Evolutionary conservation across 2,113 vertebrate genomes (phyloP).

Genomic region (Synchiropus splendidus): DNA sequence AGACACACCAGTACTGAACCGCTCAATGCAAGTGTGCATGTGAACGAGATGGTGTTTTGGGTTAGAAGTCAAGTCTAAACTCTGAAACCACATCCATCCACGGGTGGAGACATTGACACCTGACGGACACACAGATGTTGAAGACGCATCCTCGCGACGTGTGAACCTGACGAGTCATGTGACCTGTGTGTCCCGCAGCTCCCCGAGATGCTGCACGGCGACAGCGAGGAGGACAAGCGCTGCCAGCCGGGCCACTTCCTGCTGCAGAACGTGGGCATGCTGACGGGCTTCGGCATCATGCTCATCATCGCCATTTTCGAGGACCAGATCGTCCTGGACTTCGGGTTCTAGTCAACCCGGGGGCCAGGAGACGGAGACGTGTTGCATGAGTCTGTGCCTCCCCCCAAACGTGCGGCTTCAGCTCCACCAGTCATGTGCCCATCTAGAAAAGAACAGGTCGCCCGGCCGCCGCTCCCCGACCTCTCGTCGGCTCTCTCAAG

Average conservation of each 20-base stretch:
- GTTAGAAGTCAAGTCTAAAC: too few species aligned
- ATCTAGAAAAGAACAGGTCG: too few species aligned
- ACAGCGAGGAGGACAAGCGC: conserved; percentile 86
- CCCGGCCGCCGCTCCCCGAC: too few species aligned
- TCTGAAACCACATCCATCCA: too few species aligned
- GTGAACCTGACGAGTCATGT: conserved; percentile 1
- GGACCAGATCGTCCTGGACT: conserved; percentile 87
- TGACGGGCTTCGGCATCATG: conserved; percentile 92
- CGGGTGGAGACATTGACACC: too few species aligned
- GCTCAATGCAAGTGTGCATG: too few species aligned
- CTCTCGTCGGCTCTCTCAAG: too few species aligned
- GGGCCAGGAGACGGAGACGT: conserved; percentile 4
- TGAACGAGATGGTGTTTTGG: too few species aligned
- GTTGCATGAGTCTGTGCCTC: conserved; percentile 40
- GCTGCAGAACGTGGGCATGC: conserved; percentile 88
- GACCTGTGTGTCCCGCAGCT: conserved; percentile 61
- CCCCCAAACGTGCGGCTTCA: conserved; percentile 19
- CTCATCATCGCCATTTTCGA: conserved; percentile 96
- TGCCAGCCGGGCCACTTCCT: conserved; percentile 88
- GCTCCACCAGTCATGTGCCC: background rate
- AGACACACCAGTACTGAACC: too few species aligned
- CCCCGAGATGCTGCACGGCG: conserved; percentile 95
- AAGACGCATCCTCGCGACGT: conserved; percentile 2
- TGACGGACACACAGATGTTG: too few species aligned
- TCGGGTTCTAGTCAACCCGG: conserved; percentile 72